These are phyloP conservation scores for Wiebesia pumilae DNA, from an alignment of 1,140 invertebrate genomes.

Conservation along the genomic window DNA sequence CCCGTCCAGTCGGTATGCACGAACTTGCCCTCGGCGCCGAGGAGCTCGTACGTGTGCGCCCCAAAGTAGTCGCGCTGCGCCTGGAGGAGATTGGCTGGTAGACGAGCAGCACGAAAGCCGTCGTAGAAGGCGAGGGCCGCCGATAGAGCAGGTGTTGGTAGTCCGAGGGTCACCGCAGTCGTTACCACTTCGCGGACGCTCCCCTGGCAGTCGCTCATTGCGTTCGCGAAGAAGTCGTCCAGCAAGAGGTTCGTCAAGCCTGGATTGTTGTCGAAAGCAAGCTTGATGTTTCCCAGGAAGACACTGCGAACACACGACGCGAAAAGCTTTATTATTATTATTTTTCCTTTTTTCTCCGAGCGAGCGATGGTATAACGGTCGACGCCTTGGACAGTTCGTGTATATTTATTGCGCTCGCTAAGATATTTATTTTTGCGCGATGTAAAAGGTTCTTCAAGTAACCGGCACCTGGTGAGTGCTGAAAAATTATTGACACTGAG, in stretches of 20 bases:
- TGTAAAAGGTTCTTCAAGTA: too few relatives aligned
- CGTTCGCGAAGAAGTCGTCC: constrained; percentile 95
- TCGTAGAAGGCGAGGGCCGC: constrained; percentile 98
- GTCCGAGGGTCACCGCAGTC: constrained; percentile 83
- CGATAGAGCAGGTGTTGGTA: constrained; percentile 94
- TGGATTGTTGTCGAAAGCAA: constrained; percentile 95
- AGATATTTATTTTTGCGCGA: too few relatives aligned
- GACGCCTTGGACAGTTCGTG: not conserved
- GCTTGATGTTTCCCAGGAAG: constrained; percentile 98
- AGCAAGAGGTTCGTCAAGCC: constrained; percentile 92
- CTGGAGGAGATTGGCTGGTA: constrained; percentile 95
- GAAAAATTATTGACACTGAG: too few relatives aligned
- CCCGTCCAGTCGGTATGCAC: constrained; percentile 99
- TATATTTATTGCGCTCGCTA: not conserved
- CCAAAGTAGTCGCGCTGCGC: constrained; percentile 99
- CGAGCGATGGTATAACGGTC: not conserved
- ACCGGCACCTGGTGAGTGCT: too few relatives aligned
- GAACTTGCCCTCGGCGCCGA: constrained; percentile 90
- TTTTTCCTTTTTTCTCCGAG: not conserved
- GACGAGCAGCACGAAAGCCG: constrained; percentile 87
- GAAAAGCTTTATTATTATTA: constrained; percentile 52
- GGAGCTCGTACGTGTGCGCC: constrained; percentile 97
- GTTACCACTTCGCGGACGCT: constrained; percentile 83
- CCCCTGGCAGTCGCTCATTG: constrained; percentile 86
- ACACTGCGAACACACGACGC: constrained; percentile 79